phyloP scores from a whole-genome alignment of 2,113 vertebrate genomes.

The Connochaetes taurinus region DNA sequence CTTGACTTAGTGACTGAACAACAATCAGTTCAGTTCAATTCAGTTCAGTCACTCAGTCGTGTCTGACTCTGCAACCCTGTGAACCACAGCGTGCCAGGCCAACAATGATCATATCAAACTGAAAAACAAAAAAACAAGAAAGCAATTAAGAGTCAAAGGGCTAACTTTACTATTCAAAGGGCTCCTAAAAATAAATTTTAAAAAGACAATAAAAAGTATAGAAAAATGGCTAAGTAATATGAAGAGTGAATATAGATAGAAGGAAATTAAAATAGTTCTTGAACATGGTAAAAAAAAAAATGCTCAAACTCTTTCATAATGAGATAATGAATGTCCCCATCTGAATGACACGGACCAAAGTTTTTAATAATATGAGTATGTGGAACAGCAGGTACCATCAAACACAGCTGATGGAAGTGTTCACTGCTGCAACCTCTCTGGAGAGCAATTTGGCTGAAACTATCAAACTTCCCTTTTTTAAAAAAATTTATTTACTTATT shows the following conservation, averaged over 20 bases:
- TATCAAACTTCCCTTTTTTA: background rate
- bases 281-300: background rate
- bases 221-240: background rate
- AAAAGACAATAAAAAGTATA: background rate
- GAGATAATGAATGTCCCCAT: background rate
- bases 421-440: background rate
- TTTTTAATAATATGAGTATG: background rate
- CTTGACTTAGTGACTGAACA: background rate
- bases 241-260: background rate
- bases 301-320: background rate
- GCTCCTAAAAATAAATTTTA: background rate
- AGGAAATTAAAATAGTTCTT: constrained; percentile 2
- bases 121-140: background rate
- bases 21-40: background rate
- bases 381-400: background rate
- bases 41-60: background rate
- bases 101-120: background rate
- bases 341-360: background rate
- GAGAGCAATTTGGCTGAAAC: background rate
- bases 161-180: background rate
- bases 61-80: background rate
- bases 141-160: background rate
- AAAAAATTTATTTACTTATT: background rate
- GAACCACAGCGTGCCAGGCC: background rate
- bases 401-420: background rate